Conservation (phyloP, 2,888 invertebrate species). For the Teinopalpus imperialis region DNA sequence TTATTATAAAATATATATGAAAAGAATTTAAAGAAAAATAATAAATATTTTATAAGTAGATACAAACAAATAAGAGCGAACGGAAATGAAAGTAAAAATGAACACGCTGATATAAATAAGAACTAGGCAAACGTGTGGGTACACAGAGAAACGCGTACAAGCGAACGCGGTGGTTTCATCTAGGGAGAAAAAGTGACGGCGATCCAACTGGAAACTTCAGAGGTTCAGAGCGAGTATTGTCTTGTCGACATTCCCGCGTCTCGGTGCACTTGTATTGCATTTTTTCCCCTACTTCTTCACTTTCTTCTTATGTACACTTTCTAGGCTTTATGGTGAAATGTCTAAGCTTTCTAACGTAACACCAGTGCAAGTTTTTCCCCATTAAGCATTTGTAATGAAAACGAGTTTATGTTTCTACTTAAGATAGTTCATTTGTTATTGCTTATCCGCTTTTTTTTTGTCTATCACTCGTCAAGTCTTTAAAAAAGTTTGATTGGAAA, state of each 20-base stretch:
- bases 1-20: no score
- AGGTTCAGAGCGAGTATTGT: slow-evolving; percentile 60
- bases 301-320: slow-evolving; percentile 80
- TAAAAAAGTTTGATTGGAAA: slow-evolving; percentile 9
- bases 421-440: slow-evolving; percentile 17
- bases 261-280: slow-evolving; percentile 58
- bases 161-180: slow-evolving; percentile 59
- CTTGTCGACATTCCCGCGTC: slow-evolving; percentile 51
- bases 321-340: slow-evolving; percentile 79
- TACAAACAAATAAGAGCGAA: slow-evolving; percentile 71
- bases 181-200: slow-evolving; percentile 69
- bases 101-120: slow-evolving; percentile 69
- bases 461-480: no score
- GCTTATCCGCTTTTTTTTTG: no score
- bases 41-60: not conserved
- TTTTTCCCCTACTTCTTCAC: slow-evolving; percentile 77
- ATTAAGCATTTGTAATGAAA: slow-evolving; percentile 67
- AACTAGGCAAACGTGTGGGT: slow-evolving; percentile 69
- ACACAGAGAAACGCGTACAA: slow-evolving; percentile 61
- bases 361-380: slow-evolving; percentile 77
- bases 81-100: slow-evolving; percentile 81
- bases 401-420: slow-evolving; percentile 55
- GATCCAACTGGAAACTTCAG: slow-evolving; percentile 60
- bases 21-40: no score
- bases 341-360: slow-evolving; percentile 77